Conservation (phyloP, 2,797 vertebrate species). For the Picus viridis region DNA sequence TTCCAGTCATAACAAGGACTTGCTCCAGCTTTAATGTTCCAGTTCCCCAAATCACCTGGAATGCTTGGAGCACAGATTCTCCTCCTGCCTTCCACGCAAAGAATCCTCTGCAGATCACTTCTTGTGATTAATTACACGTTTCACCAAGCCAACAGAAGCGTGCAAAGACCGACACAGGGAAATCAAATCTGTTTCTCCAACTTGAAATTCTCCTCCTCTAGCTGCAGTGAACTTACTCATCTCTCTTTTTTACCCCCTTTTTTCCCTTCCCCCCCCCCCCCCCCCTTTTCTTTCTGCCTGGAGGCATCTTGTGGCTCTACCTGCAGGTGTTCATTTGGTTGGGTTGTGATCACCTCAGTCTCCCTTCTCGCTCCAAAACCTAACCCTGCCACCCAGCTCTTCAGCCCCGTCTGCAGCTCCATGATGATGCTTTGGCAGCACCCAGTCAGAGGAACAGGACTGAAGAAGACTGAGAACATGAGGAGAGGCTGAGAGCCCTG, state of each 20-base stretch:
- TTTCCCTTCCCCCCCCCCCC: background rate
- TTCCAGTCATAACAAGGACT: background rate
- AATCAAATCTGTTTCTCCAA: background rate
- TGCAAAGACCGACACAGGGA: fast-evolving
- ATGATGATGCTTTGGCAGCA: background rate
- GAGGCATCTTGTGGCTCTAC: background rate
- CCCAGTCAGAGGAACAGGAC: fast-evolving
- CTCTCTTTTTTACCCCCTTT: background rate
- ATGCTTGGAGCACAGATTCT: background rate
- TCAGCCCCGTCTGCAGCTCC: background rate
- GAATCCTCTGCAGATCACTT: background rate
- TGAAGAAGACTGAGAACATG: too few species aligned
- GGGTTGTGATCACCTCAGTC: background rate
- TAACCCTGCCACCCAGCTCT: background rate
- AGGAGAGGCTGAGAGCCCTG: too few species aligned
- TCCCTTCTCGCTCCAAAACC: background rate
- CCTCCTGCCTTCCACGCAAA: background rate
- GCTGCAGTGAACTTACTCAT: background rate
- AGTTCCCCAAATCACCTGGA: background rate
- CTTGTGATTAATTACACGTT: background rate
- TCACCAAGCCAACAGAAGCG: background rate
- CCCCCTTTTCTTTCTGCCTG: background rate
- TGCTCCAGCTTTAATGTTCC: background rate
- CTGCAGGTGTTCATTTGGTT: background rate
- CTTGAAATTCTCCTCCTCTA: background rate